Base-by-base conservation (phyloP, 1,140 invertebrate genomes). In the Spodoptera litura region DNA sequence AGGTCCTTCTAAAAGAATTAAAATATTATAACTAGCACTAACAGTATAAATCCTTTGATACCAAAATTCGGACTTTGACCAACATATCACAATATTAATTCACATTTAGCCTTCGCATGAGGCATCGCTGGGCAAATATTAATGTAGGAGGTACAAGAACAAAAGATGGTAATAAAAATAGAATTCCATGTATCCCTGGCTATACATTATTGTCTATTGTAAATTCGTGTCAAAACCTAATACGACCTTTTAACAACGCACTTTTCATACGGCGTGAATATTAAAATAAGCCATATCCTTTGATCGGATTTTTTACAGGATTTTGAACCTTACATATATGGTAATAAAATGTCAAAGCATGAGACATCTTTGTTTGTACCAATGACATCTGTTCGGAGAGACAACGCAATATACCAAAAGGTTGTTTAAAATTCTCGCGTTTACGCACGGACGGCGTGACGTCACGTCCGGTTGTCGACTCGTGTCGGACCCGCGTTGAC, bases 361-460 rank as follows among this genome's bases (percentile, higher is more conserved):
- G 73, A 64, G 73, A 64, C 56, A 76, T 81, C 78, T 89, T 86
- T 90, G 87, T 90, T 91, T 88, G 88, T 89, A 81, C 81, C 82
- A 89, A 87, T 88, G 90, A 91, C 91, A 91, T 89, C 84, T 92
- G 89, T 89, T 89, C 81, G 77, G 31, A 31, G 31, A 87, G 85
- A 88, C 88, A 85, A 87, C 84, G 83, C 84, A 86, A 90, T 90
- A 88, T 87, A 90, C 89, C 83, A 89, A 89, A 91, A 91, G 89
- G 87, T 92, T 94, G 91, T 94, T 93, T 93, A 92, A 92, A 92
- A 93, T 94, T 92, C 91, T 92, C 87, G 85, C 85, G 91, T 91
- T 91, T 92, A 92, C 90, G 91, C 88, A 81, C 83, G 85, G 89
- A 85, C 83, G 85, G 77, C 74, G 85, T 89, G 88, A 91, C 92